Evolutionary conservation across 2,113 vertebrate genomes (phyloP), one percentile per base, ranked within the genome.

Genomic region (Esox niger): DNA sequence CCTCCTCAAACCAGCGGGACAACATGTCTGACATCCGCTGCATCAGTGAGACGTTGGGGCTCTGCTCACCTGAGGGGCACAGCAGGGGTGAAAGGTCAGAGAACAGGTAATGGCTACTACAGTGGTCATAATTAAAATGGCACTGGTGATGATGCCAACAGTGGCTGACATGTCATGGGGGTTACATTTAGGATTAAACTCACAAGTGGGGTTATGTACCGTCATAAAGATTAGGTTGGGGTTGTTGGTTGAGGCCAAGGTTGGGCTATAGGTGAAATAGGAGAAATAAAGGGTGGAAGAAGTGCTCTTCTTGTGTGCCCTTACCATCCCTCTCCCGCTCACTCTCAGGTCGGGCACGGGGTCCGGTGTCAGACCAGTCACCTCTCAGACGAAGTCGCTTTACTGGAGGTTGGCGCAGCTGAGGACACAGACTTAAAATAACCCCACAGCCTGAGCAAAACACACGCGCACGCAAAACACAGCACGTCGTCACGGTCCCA

Each of bases 1-100:
- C 97, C 87, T 99, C 97, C 84, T 99, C 97, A 76, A 99, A 99
- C 97, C 97, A 99, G 29, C 97, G 91, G 9, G 97, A 99, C 69
- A 99, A 85, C 96, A 99, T 98, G 79, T 99, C 97, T 0, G 97
- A 99, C 97, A 99, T 99, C 81, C 97, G 94, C 86, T 99, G 97
- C 97, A 99, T 99, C 86, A 99, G 77, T 35, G 96, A 98, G 1
- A 98, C 94, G 1, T 98, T 99, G 29, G 96, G 95, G 80, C 95
- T 97, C 76, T 97, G 96, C 62, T 98, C 96, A 47, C 97, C 97
- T 99, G 69, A 2, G 80, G 6, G 6, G 20, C 4, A 9, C 8
- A 2, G 10, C 64, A 38, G 38, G 6, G n/a, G 11, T 49, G 2
- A 35, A 15, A 17, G 21, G 20, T 21, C 30, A 61, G 38, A 43